Conservation (phyloP, 1,140 invertebrate species). For the Megalopta genalis region DNA sequence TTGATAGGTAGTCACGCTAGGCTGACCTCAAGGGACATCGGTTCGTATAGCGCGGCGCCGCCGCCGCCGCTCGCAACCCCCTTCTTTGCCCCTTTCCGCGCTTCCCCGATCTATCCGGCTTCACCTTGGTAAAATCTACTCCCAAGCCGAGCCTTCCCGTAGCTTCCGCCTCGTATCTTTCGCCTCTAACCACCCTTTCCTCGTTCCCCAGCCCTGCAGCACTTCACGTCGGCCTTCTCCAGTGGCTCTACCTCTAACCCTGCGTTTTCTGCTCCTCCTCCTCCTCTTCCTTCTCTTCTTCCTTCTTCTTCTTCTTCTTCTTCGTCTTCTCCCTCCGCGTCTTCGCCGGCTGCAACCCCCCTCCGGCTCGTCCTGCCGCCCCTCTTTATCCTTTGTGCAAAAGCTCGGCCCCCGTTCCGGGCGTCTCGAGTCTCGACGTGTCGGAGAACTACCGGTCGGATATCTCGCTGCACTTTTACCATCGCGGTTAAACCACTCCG, state of each 20-base stretch:
- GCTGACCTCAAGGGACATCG: constrained; percentile 69
- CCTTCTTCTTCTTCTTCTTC: not conserved
- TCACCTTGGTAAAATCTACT: constrained; percentile 59
- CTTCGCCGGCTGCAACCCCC: constrained; percentile 4
- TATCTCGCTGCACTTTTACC: constrained; percentile 63
- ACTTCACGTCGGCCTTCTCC: constrained; percentile 30
- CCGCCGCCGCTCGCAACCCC: not conserved
- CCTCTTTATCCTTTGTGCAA: constrained; percentile 56
- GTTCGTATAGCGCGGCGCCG: constrained; percentile 52
- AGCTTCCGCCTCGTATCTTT: constrained; percentile 63
- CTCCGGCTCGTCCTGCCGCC: constrained; percentile 1
- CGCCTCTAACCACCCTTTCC: constrained; percentile 41
- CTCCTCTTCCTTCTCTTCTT: constrained; percentile 10
- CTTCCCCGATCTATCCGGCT: constrained; percentile 33
- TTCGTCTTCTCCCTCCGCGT: not conserved
- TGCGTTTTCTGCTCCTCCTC: constrained; percentile 15
- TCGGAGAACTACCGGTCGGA: constrained; percentile 44
- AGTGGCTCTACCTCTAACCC: constrained; percentile 4
- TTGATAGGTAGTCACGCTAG: constrained; percentile 70
- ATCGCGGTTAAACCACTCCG: constrained; percentile 59
- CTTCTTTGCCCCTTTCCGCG: not conserved
- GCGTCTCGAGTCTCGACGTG: constrained; percentile 47
- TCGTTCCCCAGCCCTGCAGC: constrained; percentile 8
- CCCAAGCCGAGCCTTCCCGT: constrained; percentile 52
- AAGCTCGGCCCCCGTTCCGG: constrained; percentile 48